Base-by-base conservation (phyloP, 2,888 invertebrate species). In the Calameuta idolon region DNA sequence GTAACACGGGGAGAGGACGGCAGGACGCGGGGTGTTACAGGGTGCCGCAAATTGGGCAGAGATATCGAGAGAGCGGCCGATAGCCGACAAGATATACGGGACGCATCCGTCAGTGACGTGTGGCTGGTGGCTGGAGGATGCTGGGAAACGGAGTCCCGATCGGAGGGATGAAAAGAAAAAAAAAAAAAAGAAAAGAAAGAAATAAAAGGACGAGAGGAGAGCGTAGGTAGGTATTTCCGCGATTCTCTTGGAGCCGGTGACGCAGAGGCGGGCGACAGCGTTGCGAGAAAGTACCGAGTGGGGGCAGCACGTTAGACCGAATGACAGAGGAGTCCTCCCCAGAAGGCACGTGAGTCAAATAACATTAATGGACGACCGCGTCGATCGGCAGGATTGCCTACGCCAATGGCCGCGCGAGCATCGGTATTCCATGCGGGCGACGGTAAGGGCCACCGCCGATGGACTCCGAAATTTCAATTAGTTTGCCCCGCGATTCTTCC, bases 381-480 rank as follows among this genome's bases (percentile, higher is more conserved):
- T 12, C 77, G 78, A 76, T 73, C 34, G 34, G 79, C 71, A 40
- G 37, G 35, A 75, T 37, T 76, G 15, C 30, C 75, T n/a, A 11
- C 78, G 81, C 82, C 80, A 82, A 83, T 82, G 80, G 81, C 79
- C 79, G 71, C 78, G 82, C 82, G 83, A 81, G 84, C 86, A 88
- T 89, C 87, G 85, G 88, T 88, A 89, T 89, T 88, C 88, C 84
- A 84, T 84, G 81, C 80, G 81, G 75, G 77, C 74, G 79, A 80
- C 82, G n/a, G 76, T 73, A 34, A 78, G 77, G 77, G 76, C 77
- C 76, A 77, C 76, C 76, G 77, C 77, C 79, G 77, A 31, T 37
- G 40, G 86, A 84, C 86, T 84, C 86, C 86, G 87, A 89, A 89
- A 89, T 89, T 89, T 87, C 87, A 87, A 89, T 89, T 87, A 85